Conservation (phyloP, 2,888 invertebrate genomes). For the Pterobdella sp. region DNA sequence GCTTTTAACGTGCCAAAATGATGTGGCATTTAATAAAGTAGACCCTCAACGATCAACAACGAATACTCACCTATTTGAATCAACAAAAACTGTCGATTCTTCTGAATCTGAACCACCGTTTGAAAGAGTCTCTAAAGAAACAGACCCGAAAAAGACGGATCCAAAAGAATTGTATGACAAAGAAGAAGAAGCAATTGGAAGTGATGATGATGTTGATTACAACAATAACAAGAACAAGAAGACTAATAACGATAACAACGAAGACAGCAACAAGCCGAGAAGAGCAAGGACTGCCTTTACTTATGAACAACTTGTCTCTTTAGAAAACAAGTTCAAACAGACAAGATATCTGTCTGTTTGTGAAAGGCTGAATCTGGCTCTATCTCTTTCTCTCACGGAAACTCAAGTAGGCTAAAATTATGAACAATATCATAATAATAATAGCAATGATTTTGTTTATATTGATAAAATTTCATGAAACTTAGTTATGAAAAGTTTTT, state of each 20-base stretch:
- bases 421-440: background rate
- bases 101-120: no score
- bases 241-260: background rate
- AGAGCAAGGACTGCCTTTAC: slow-evolving; percentile 92
- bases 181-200: background rate
- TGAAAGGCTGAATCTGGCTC: slow-evolving; percentile 86
- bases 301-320: slow-evolving; percentile 86
- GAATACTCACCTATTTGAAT: no score
- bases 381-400: slow-evolving; percentile 87
- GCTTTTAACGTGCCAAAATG: no score
- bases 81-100: no score
- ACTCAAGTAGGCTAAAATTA: slow-evolving; percentile 63
- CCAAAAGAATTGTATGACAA: no score
- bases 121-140: no score
- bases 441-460: background rate
- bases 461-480: background rate
- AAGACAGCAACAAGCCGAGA: background rate
- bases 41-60: no score
- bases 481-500: background rate
- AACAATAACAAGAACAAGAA: background rate
- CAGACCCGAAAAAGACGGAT: no score
- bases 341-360: slow-evolving; percentile 88
- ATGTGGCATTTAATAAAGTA: no score
- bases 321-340: slow-evolving; percentile 98
- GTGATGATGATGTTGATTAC: background rate